Evolutionary conservation across 2,888 invertebrate species (phyloP).

Genomic region (Endotricha flammealis): DNA sequence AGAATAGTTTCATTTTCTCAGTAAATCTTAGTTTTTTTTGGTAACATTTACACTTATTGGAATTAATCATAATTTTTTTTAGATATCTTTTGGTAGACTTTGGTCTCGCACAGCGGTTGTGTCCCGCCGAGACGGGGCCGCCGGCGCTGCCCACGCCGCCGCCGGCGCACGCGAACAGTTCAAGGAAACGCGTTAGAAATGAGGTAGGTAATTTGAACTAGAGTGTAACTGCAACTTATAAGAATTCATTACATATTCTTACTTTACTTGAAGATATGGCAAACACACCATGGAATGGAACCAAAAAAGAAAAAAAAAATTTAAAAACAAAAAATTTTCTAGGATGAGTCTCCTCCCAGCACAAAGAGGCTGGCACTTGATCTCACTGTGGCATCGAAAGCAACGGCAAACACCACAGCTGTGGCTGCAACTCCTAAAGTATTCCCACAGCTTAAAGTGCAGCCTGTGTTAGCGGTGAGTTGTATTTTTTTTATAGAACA

Average conservation of each 20-base stretch:
- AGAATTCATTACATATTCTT: too few relatives aligned
- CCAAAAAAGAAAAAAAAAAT: too few relatives aligned
- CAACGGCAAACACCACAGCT: conserved; percentile 9
- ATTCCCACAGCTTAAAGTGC: neutral
- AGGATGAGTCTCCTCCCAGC: conserved; percentile 30
- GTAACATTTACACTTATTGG: too few relatives aligned
- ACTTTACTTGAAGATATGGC: too few relatives aligned
- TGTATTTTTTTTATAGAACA: too few relatives aligned
- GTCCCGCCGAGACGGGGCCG: conserved; percentile 28
- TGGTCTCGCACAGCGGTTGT: conserved; percentile 87
- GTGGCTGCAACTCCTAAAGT: conserved; percentile 28
- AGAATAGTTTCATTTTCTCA: too few relatives aligned
- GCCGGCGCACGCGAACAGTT: conserved; percentile 76
- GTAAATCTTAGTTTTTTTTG: too few relatives aligned
- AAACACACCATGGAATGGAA: too few relatives aligned
- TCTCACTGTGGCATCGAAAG: conserved; percentile 28
- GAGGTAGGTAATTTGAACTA: conserved; percentile 36
- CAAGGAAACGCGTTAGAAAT: conserved; percentile 39
- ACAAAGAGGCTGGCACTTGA: conserved; percentile 56
- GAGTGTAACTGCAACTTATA: too few relatives aligned
- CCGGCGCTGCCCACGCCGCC: conserved; percentile 69
- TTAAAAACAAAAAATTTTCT: too few relatives aligned
- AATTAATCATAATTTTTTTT: too few relatives aligned
- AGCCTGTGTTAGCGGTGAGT: neutral
- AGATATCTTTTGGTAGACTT: conserved; percentile 92